Conservation (phyloP, 1,140 invertebrate genomes). For the Metopolophium dirhodum region DNA sequence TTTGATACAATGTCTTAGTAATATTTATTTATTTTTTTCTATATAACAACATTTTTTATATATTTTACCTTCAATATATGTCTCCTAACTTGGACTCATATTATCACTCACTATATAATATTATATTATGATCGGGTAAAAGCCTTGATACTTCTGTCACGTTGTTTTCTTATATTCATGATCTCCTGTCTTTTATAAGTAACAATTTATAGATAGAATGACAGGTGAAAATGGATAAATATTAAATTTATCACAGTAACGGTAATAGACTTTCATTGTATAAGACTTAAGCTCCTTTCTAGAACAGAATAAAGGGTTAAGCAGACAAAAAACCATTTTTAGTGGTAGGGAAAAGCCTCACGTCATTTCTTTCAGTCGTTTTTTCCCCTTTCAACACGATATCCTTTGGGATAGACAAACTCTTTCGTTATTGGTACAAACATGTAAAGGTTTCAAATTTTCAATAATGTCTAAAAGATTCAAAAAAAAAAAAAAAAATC, state of each 20-base stretch:
- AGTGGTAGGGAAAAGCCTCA: neutral
- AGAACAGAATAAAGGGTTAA: neutral
- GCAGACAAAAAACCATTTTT: neutral
- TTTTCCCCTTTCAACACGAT: neutral
- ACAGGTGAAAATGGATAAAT: neutral
- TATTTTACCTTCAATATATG: neutral
- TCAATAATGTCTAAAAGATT: neutral
- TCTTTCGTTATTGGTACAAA: neutral
- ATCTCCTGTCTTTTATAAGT: neutral
- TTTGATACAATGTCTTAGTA: neutral
- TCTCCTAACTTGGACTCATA: neutral
- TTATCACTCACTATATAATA: neutral
- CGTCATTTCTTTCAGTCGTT: neutral
- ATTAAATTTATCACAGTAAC: conserved; percentile 11
- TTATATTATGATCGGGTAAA: neutral
- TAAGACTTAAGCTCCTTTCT: neutral
- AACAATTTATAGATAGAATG: neutral
- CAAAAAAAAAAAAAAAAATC: neutral
- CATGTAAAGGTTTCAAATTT: neutral
- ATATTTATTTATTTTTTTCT: neutral
- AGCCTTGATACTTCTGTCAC: neutral
- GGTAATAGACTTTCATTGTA: neutral
- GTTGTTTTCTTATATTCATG: neutral
- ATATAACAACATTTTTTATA: neutral
- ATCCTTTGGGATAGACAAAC: conserved; percentile 29